These are phyloP conservation scores for Leptinotarsa undecemlineata DNA, from an alignment of 1,140 invertebrate species.

Conservation along the genomic window DNA sequence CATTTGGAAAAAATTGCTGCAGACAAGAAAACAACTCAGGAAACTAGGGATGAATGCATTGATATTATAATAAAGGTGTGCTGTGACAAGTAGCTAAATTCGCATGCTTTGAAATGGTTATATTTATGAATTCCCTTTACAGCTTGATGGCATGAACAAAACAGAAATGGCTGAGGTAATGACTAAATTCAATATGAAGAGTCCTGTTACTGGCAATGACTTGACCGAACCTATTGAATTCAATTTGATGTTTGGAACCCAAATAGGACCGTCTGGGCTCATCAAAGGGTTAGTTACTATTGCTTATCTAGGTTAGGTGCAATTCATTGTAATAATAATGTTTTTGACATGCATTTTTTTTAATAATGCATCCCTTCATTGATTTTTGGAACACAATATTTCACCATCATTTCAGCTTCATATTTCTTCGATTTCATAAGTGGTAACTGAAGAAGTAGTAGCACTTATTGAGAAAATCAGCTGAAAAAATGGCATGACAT, in stretches of 20 bases:
- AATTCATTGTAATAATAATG: too few species aligned
- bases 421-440: too few species aligned
- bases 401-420: too few species aligned
- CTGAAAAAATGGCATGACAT: too few species aligned
- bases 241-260: constrained; percentile 98
- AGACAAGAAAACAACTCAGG: constrained; percentile 80
- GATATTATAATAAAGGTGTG: constrained; percentile 76
- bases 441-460: too few species aligned
- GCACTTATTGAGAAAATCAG: too few species aligned
- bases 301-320: background rate
- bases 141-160: constrained; percentile 85
- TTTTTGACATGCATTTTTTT: too few species aligned
- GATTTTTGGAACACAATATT: too few species aligned
- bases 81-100: background rate
- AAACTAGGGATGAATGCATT: constrained; percentile 74
- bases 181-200: constrained; percentile 89
- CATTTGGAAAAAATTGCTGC: constrained; percentile 86
- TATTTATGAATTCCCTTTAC: constrained; percentile 11
- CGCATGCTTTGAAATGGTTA: too few species aligned
- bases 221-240: constrained; percentile 95
- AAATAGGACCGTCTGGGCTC: constrained; percentile 93
- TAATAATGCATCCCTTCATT: too few species aligned
- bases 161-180: constrained; percentile 86
- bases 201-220: constrained; percentile 92
- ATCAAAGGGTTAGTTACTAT: constrained; percentile 73